These are phyloP conservation scores for Tychaedon coryphoeus DNA, from an alignment of 2,113 vertebrate genomes.

Conservation along the genomic window DNA sequence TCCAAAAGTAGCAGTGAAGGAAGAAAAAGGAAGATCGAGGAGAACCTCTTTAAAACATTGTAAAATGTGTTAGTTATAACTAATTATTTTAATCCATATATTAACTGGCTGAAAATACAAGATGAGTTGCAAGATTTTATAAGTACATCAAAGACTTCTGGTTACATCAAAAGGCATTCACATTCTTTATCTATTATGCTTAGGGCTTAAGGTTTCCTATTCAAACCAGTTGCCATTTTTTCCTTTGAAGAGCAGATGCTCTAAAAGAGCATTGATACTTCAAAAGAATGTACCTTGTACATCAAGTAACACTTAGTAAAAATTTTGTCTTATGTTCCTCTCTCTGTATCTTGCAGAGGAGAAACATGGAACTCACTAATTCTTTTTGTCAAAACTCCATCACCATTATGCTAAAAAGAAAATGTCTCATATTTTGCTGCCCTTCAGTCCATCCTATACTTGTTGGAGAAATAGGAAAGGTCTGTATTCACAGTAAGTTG, in stretches of 20 bases:
- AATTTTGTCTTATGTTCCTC: neutral
- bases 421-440: neutral
- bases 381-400: neutral
- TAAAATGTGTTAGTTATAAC: constrained; percentile 6
- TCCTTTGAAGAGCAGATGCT: constrained; percentile 48
- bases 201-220: constrained; percentile 34
- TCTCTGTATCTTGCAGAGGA: neutral
- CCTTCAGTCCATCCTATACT: neutral
- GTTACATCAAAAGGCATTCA: constrained; percentile 47
- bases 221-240: constrained; percentile 32
- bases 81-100: constrained; percentile 40
- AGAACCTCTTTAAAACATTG: neutral
- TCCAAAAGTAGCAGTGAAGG: neutral
- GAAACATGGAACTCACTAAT: neutral
- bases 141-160: constrained; percentile 53
- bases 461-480: neutral
- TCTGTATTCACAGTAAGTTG: neutral
- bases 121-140: constrained; percentile 38
- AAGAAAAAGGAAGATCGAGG: neutral
- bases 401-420: neutral
- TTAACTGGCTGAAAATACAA: constrained; percentile 32
- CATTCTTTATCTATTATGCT: constrained; percentile 56
- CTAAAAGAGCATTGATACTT: neutral
- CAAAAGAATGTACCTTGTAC: constrained; percentile 26
- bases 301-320: neutral